Evolutionary conservation across 30 jellyfish, hydroid and myxozoan genomes (phyloP).

Genomic region (Haliclystus octoradiatus): DNA sequence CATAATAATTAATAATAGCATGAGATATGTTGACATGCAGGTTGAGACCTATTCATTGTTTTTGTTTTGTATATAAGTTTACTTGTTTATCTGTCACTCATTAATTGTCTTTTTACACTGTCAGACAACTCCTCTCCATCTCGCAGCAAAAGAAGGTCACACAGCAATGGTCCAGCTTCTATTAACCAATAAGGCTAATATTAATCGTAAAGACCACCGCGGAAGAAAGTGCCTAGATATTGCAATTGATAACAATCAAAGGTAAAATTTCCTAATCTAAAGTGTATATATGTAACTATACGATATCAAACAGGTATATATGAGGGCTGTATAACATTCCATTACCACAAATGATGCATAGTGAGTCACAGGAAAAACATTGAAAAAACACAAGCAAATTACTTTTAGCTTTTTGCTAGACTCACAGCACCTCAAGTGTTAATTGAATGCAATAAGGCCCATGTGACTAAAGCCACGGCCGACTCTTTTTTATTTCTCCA

Average conservation of each 20-base stretch:
- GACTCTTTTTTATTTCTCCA: too few relatives aligned
- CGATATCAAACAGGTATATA: too few relatives aligned
- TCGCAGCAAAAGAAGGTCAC: constrained; percentile 96
- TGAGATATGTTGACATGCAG: neutral
- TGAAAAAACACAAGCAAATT: too few relatives aligned
- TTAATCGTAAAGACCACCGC: constrained; percentile 72
- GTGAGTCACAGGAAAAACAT: too few relatives aligned
- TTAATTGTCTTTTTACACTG: neutral
- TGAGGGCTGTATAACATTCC: too few relatives aligned
- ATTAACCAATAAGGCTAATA: constrained; percentile 79
- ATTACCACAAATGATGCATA: too few relatives aligned
- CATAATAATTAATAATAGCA: too few relatives aligned
- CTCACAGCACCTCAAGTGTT: too few relatives aligned
- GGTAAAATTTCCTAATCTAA: constrained; percentile 29
- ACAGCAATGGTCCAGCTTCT: constrained; percentile 82
- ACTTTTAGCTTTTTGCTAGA: too few relatives aligned
- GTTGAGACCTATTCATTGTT: neutral
- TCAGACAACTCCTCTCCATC: constrained; percentile 90
- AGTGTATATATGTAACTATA: neutral
- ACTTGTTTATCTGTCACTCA: neutral
- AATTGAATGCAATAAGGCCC: too few relatives aligned
- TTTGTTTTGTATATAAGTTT: neutral
- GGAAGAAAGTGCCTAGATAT: constrained; percentile 92
- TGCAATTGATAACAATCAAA: constrained; percentile 94
- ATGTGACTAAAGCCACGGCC: too few relatives aligned